These are phyloP conservation scores for Mycetomoellerius zeteki DNA, from an alignment of 1,140 invertebrate species.

Conservation along the genomic window DNA sequence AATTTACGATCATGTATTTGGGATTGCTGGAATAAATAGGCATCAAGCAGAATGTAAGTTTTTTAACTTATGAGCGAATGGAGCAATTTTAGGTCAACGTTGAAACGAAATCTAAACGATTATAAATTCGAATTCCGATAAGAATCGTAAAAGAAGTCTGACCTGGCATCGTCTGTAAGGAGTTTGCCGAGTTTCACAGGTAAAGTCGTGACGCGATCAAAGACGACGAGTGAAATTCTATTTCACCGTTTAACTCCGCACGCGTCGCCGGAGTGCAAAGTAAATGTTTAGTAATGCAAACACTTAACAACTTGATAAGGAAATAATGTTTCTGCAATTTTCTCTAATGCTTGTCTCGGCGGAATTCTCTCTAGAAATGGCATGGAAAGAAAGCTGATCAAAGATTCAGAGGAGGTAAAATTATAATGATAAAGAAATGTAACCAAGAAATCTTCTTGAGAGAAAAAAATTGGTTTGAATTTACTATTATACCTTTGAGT, in stretches of 20 bases:
- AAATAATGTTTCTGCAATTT: slow-evolving; percentile 49
- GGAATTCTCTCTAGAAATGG: slow-evolving; percentile 21
- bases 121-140: slow-evolving; percentile 48
- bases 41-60: background rate
- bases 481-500: background rate
- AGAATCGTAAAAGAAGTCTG: background rate
- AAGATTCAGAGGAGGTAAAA: slow-evolving; percentile 19
- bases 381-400: slow-evolving; percentile 18
- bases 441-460: slow-evolving; percentile 8
- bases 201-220: slow-evolving; percentile 19
- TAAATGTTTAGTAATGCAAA: slow-evolving; percentile 61
- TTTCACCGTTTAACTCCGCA: slow-evolving; percentile 43
- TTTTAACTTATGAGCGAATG: background rate
- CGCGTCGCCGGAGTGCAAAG: slow-evolving; percentile 25
- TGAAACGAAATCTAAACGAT: background rate
- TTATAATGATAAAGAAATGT: slow-evolving; percentile 1
- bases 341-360: background rate
- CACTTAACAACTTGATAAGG: slow-evolving; percentile 32
- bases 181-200: slow-evolving; percentile 35
- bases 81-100: background rate
- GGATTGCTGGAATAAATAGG: background rate
- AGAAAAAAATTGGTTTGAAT: background rate
- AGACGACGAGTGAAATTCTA: slow-evolving; percentile 47
- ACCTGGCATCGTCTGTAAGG: background rate
- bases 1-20: background rate